Conservation (phyloP, 2,797 vertebrate genomes). For the Malurus splendens region DNA sequence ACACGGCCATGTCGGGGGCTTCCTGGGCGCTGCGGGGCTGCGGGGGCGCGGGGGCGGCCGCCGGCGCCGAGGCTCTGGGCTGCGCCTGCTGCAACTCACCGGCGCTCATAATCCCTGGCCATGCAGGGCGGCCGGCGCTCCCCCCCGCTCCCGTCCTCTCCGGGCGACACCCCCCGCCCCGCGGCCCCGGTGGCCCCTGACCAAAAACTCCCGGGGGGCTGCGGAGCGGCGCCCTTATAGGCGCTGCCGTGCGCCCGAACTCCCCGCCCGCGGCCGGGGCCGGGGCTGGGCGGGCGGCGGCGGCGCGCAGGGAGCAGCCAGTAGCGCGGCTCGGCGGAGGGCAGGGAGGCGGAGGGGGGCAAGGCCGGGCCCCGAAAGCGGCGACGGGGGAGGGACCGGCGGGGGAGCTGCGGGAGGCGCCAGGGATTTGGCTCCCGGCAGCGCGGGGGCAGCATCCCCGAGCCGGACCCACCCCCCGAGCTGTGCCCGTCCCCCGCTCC, state of each 20-base stretch:
- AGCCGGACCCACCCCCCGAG: not conserved
- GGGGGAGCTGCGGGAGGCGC: not conserved
- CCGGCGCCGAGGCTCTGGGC: conserved; percentile 29
- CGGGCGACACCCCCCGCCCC: not conserved
- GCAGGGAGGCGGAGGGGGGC: not conserved
- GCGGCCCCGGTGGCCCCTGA: not conserved
- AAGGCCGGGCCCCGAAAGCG: conserved; percentile 2
- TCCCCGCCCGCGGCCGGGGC: conserved; percentile 61
- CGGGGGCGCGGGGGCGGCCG: conserved; percentile 68
- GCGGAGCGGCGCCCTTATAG: not conserved
- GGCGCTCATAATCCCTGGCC: conserved; percentile 49
- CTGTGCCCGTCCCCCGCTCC: rapidly evolving
- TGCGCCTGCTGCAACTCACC: conserved; percentile 36
- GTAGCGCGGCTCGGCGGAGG: not conserved
- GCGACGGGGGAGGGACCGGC: not conserved
- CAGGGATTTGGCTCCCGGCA: not conserved
- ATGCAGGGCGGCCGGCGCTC: conserved; percentile 41
- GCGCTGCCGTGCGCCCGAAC: not conserved
- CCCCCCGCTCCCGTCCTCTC: not conserved
- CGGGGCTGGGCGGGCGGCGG: not conserved
- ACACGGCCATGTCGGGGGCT: conserved; percentile 86
- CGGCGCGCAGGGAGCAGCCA: conserved; percentile 65
- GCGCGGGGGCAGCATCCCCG: not conserved
- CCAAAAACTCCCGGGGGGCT: conserved; percentile 13
- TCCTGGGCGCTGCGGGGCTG: conserved; percentile 80